Evolutionary conservation across 2,797 vertebrate species (phyloP), one percentile per base, ranked within the genome.

Genomic region (Rachycentron canadum): DNA sequence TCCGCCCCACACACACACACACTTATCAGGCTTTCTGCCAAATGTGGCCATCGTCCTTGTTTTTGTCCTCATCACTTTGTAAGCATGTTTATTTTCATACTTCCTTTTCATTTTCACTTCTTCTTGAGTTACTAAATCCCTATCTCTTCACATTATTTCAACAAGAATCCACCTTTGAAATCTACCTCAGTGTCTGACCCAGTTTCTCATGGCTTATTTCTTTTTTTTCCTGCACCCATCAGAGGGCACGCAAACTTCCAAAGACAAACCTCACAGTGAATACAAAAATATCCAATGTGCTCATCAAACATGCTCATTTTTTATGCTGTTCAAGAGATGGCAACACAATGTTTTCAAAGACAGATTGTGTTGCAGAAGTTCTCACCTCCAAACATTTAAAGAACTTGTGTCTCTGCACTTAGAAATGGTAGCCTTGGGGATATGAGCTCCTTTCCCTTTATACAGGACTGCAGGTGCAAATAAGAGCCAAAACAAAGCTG

Each of bases 381-480:
- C 63, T 80, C 69, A 80, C 74, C 78, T 90, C 43, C 55, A 74
- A 86, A 77, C 62, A 65, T 78, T 84, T 85, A 49, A 57, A 79
- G 69, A 76, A 45, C 26, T 0, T 53, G 34, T 76, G 70, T 58
- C 23, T 66, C 38, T 23, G 59, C 14, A 49, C 64, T 74, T 14
- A 40, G n/a, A 82, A 78, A 75, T 25, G 64, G 47, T 76, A 71
- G 76, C 81, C 47, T 78, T 26, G 76, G 73, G 83, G 45, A 85
- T 40, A 23, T 8, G 34, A 78, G 75, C 53, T 26, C 1, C 75
- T 7, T 60, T 78, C 1, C 7, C 65, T 87, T 85, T 88, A 73
- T 86, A 45, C 65, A 30, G 34, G 16, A 77, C 75, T 23, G 21
- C 47, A 57, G 58, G 73, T 57, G 7, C 63, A 73, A 64, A 17